Percentiles rank a stretch among this genome's conserved stretches.
Conservation (phyloP, 2,113 vertebrate genomes). For the Mormyrus iriodes region DNA sequence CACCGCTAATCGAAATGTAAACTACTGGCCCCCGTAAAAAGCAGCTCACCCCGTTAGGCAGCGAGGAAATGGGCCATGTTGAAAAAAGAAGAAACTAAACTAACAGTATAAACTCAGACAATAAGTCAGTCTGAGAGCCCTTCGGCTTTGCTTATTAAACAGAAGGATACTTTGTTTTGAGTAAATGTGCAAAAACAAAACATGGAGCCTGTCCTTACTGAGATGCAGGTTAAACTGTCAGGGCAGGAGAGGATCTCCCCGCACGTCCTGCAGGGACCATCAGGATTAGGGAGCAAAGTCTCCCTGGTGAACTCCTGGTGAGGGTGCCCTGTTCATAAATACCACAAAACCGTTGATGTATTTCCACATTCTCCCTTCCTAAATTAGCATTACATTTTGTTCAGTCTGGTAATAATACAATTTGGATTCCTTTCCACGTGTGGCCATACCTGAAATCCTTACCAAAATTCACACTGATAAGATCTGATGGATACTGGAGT, state of each 20-base stretch:
- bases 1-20: background rate
- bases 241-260: background rate
- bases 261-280: background rate
- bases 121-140: background rate
- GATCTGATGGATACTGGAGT: background rate
- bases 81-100: background rate
- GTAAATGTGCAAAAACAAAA: conserved; percentile 9
- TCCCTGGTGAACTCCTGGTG: background rate
- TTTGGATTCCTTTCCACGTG: background rate
- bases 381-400: background rate
- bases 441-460: background rate
- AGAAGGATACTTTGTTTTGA: conserved; percentile 9
- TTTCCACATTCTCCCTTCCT: background rate
- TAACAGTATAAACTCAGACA: conserved; percentile 4
- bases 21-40: background rate
- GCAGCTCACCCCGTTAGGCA: background rate
- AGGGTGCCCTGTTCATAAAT: background rate
- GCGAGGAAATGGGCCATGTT: background rate
- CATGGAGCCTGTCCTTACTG: background rate
- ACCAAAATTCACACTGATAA: background rate
- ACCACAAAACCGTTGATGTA: background rate
- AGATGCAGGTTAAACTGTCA: conserved; percentile 6
- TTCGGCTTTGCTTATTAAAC: conserved; percentile 12
- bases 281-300: background rate
- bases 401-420: background rate